Evolutionary conservation across 2,797 vertebrate species (phyloP), one percentile per base, ranked within the genome.

Genomic region (Rhinatrema bivittatum): DNA sequence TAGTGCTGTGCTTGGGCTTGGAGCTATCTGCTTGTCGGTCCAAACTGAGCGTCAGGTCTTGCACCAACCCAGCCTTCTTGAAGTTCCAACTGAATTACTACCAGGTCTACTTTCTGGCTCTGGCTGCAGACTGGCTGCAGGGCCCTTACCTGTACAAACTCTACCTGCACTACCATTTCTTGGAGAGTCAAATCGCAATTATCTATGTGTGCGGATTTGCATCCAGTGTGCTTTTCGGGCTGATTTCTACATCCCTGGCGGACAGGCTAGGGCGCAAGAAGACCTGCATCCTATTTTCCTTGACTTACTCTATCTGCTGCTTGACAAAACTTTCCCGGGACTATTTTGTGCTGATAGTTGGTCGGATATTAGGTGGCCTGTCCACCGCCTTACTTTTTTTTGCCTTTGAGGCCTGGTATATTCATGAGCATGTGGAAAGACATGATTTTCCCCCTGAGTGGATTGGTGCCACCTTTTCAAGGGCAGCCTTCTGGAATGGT

Each of bases 71-170:
- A 1, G 88, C 76, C 10, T 96, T 94, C 56, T 76, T 85, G n/a
- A 62, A 62, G 9, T 96, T 94, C 67, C 92, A 96, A 53, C 65
- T 61, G 18, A 63, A 87, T 28, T 96, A 93, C 42, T 87, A 91
- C 39, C 78, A 82, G 20, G 87, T 86, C 16, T 96, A 95, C 60
- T 88, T 95, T 20, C 62, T 91, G 60, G 93, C 91, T 4, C 68
- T 96, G 57, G 92, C 89, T 47, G 88, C 92, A 10, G 92, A 95
- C 71, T 95, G 92, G 92, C 82, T 96, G 30, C 93, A 96, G 68
- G 93, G 91, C 9, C 93, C 93, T 11, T 96, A 94, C 65, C 86
- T 96, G 35, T 96, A 94, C 69, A 94, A 94, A 70, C 86, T 96
- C 3, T 95, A 96, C 65, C 87, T 84, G 27, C 91, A 93, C 70